Conservation (phyloP, 53 echinoderm and acorn worm species). For the Echinarachnius parma region DNA sequence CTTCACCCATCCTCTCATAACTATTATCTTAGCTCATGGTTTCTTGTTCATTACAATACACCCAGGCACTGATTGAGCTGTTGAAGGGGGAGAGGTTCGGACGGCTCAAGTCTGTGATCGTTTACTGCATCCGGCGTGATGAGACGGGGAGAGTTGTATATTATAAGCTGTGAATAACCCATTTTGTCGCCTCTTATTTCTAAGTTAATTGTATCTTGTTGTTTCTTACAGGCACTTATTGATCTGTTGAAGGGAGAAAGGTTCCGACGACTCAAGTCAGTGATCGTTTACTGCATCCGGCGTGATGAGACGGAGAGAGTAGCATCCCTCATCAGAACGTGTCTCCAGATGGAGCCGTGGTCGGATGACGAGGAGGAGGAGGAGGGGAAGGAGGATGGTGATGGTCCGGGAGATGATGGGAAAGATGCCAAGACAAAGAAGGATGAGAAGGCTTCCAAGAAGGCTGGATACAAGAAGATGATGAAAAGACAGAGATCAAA, state of each 20-base stretch:
- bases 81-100: slow-evolving; percentile 66
- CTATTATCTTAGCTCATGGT: background rate
- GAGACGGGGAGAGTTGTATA: slow-evolving; percentile 77
- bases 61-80: slow-evolving; percentile 81
- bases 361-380: slow-evolving; percentile 11
- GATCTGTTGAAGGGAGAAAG: slow-evolving; percentile 69
- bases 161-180: background rate
- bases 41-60: background rate
- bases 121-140: slow-evolving; percentile 98
- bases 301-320: slow-evolving; percentile 98
- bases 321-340: slow-evolving; percentile 83
- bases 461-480: slow-evolving; percentile 25
- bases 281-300: slow-evolving; percentile 96
- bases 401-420: slow-evolving; percentile 3
- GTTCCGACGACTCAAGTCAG: slow-evolving; percentile 71
- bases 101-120: slow-evolving; percentile 80
- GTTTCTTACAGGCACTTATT: slow-evolving; percentile 66
- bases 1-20: too few relatives aligned
- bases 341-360: slow-evolving; percentile 51
- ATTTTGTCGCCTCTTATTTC: background rate
- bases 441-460: slow-evolving; percentile 37
- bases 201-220: too few relatives aligned
- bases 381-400: slow-evolving; percentile 1
- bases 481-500: slow-evolving; percentile 32
- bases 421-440: slow-evolving; percentile 25